phyloP scores from a whole-genome alignment of 2,797 vertebrate genomes.

The Prionace glauca region DNA sequence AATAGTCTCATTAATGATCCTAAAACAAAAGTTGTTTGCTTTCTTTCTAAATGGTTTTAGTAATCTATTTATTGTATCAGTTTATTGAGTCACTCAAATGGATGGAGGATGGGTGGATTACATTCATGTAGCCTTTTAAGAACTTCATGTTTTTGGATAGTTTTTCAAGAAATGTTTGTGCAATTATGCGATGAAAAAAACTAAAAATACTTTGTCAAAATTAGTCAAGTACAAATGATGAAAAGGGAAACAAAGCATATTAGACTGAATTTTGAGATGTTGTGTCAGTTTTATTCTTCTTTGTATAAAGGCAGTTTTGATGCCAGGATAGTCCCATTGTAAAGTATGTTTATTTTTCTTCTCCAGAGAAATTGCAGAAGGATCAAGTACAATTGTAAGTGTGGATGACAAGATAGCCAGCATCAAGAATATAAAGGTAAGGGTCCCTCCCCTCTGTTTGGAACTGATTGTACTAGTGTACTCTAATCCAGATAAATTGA shows the following conservation, averaged over 20 bases:
- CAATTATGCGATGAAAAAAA: background rate
- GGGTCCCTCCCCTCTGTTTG: slow-evolving; percentile 33
- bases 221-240: background rate
- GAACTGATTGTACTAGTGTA: background rate
- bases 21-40: background rate
- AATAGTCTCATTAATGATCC: background rate
- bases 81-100: background rate
- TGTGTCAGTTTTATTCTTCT: background rate
- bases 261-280: background rate
- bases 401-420: slow-evolving; percentile 81
- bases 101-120: background rate
- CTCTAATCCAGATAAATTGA: background rate
- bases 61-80: background rate
- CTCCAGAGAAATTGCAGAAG: slow-evolving; percentile 75
- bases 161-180: background rate
- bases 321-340: background rate
- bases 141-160: background rate
- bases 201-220: background rate
- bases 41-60: background rate
- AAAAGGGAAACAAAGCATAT: background rate
- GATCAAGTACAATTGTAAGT: slow-evolving; percentile 75
- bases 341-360: slow-evolving; percentile 28
- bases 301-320: background rate
- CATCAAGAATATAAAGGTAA: slow-evolving; percentile 84
- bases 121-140: background rate